Evolutionary conservation across 2,797 vertebrate species (phyloP).

Genomic region (Triplophysa yarkandensis): DNA sequence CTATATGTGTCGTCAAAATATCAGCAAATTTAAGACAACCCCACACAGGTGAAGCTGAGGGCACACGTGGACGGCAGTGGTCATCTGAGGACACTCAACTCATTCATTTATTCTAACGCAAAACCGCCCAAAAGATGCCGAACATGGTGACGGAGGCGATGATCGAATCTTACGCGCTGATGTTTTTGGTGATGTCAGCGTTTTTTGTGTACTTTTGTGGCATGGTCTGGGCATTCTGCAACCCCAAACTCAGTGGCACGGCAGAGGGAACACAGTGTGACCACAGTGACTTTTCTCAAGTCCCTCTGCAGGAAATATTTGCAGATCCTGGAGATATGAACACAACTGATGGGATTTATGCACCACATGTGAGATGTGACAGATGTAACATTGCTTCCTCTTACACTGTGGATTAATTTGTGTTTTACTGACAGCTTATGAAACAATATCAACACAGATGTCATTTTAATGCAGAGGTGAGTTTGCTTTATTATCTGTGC

Average conservation of each 20-base stretch:
- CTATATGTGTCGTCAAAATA: too few species aligned
- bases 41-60: too few species aligned
- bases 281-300: slow-evolving; percentile 42
- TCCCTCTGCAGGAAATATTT: slow-evolving; percentile 50
- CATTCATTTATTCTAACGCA: slow-evolving; percentile 1
- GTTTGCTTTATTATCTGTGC: background rate
- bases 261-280: slow-evolving; percentile 59
- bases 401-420: slow-evolving; percentile 35
- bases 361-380: background rate
- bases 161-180: slow-evolving; percentile 80
- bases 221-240: slow-evolving; percentile 83
- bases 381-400: slow-evolving; percentile 19
- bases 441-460: background rate
- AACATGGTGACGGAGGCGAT: slow-evolving; percentile 76
- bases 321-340: slow-evolving; percentile 47
- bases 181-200: slow-evolving; percentile 78
- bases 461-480: background rate
- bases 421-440: background rate
- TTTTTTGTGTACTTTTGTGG: slow-evolving; percentile 82
- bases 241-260: slow-evolving; percentile 74
- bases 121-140: slow-evolving; percentile 66
- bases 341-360: background rate
- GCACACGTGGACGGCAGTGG: too few species aligned
- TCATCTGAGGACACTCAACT: too few species aligned
- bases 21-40: too few species aligned